A percentile compares a stretch with the other conserved stretches of the same genome.
These are phyloP conservation scores for Stomatorhinus walkeri DNA, from an alignment of 2,797 vertebrate species.

Conservation along the genomic window DNA sequence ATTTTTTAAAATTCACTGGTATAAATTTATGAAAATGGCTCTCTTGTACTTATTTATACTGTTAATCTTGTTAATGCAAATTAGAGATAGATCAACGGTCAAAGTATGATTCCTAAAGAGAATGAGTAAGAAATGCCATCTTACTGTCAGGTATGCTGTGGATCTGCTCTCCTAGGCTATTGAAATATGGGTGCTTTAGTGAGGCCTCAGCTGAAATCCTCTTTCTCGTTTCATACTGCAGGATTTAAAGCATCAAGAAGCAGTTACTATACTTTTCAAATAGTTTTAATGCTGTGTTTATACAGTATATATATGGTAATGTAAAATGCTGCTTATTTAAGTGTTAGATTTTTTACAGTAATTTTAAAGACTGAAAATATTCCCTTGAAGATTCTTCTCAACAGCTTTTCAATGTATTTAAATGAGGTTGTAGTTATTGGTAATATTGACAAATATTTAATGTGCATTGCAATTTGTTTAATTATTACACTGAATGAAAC, in stretches of 20 bases:
- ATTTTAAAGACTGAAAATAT: neutral
- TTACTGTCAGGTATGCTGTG: slow-evolving; percentile 86
- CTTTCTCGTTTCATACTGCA: slow-evolving; percentile 73
- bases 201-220: slow-evolving; percentile 73
- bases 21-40: neutral
- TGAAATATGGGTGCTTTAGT: slow-evolving; percentile 79
- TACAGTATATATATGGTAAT: neutral
- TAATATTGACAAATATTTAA: neutral
- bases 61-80: neutral
- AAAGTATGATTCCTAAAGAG: neutral
- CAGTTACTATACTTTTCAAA: neutral
- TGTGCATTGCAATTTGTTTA: neutral
- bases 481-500: neutral
- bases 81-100: neutral
- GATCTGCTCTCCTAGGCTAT: slow-evolving; percentile 72
- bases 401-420: neutral
- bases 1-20: neutral
- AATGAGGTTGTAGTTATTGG: neutral
- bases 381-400: neutral
- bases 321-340: neutral
- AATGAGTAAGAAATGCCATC: slow-evolving; percentile 33
- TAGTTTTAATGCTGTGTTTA: neutral
- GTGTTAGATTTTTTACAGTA: neutral
- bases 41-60: neutral
- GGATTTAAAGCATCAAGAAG: slow-evolving; percentile 1